These are phyloP conservation scores for Caenorhabditis doughertyi DNA, from an alignment of 2,888 invertebrate genomes.

Conservation along the genomic window DNA sequence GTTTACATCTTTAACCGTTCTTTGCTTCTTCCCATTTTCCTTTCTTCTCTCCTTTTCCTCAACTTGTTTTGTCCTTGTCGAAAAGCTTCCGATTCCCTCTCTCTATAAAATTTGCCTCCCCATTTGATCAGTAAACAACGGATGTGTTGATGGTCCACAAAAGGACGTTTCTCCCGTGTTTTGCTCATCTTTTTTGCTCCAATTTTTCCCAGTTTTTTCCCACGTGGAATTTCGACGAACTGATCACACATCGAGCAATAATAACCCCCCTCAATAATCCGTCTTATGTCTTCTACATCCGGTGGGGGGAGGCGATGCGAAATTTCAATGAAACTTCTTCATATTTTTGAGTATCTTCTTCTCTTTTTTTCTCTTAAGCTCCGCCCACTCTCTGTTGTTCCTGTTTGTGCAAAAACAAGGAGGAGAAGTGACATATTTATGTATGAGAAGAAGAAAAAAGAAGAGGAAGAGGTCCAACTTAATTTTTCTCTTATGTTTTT, in stretches of 20 bases:
- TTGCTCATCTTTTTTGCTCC: background rate
- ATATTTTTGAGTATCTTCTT: constrained; percentile 8
- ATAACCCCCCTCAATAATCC: background rate
- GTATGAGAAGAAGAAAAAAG: too few relatives aligned
- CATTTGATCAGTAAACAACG: constrained; percentile 10
- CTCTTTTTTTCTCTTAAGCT: background rate
- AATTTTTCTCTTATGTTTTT: constrained; percentile 18
- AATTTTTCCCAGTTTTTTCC: background rate
- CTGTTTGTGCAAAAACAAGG: constrained; percentile 12
- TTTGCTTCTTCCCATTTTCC: background rate
- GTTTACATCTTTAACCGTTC: too few relatives aligned
- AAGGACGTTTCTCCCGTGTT: constrained; percentile 27
- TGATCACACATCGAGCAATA: constrained; percentile 17
- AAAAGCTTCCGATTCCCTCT: background rate
- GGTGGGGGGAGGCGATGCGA: background rate
- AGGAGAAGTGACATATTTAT: constrained; percentile 10
- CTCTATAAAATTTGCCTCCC: background rate
- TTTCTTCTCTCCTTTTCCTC: background rate
- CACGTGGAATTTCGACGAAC: constrained; percentile 7
- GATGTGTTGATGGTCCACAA: constrained; percentile 8
- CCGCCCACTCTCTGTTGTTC: constrained; percentile 1
- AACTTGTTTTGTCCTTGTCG: background rate
- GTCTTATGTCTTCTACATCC: background rate
- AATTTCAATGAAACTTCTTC: background rate
- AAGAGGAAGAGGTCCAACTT: constrained; percentile 28